Evolutionary conservation across 1,140 invertebrate species (phyloP), one percentile per base, ranked within the genome.

Genomic region (Ceratina australensis): DNA sequence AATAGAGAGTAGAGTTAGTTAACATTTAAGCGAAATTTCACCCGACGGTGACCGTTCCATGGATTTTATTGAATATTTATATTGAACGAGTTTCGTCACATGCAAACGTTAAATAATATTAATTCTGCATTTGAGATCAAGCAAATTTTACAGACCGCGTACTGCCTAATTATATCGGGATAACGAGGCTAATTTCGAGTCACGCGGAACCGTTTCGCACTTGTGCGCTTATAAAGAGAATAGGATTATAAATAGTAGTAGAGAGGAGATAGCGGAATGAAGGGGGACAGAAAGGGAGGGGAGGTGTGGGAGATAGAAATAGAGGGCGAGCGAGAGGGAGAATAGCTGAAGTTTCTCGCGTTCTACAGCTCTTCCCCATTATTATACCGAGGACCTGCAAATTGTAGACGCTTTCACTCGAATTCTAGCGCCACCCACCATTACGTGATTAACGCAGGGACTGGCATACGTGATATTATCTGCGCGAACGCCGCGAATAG

Each of bases 161-260:
- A 65, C 71, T 42, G 33, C 33, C 33, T 87, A 84, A 86, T 86
- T 87, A 85, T 86, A 81, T 81, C 78, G 78, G 60, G 64, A 79
- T 78, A 86, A 87, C 72, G 72, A 87, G 61, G 68, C 79, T 85
- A 83, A 86, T 86, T 78, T 72, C 26, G 80, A 65, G 59, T 50
- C 65, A 75, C 69, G 68, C 79, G 69, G 65, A 78, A 79, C 74
- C 57, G 76, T 61, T 75, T 67, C 69, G 78, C 82, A 79, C 76
- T 85, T 81, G 78, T 77, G 59, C 74, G 68, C 72, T 84, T 82
- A 82, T 86, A 86, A 87, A 87, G 81, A 86, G 85, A 87, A 84
- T 85, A 83, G 77, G 59, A 79, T 86, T 85, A 86, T 86, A 87
- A 84, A 86, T 87, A 84, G 84, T 72, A 71, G 76, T 50, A 66